A percentile compares a stretch with the other conserved stretches of the same genome.
Conservation (phyloP, 2,797 vertebrate genomes). For the Carapus acus region DNA sequence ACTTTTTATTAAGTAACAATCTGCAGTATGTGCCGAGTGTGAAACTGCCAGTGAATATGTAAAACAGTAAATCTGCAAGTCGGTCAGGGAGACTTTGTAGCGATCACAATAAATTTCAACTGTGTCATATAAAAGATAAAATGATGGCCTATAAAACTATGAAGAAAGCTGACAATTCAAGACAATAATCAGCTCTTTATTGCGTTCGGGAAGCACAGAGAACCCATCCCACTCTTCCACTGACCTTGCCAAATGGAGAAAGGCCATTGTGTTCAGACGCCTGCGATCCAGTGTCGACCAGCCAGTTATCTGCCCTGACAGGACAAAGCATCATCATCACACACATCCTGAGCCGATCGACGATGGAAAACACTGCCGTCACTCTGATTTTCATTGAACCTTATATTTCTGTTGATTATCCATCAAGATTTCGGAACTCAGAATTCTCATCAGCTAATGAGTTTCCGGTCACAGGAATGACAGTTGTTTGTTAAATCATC, state of each 20-base stretch:
- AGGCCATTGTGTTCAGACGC: slow-evolving; percentile 72
- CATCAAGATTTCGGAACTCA: too few species aligned
- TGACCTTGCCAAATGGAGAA: slow-evolving; percentile 84
- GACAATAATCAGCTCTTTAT: slow-evolving; percentile 12
- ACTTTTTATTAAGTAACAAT: too few species aligned
- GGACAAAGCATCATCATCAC: background rate
- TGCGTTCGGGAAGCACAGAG: background rate
- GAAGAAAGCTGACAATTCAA: background rate
- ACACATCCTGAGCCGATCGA: too few species aligned
- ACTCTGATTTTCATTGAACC: too few species aligned
- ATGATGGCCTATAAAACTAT: background rate
- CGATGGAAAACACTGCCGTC: too few species aligned
- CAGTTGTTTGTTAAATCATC: background rate
- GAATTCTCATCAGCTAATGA: too few species aligned
- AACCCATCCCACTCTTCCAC: slow-evolving; percentile 11
- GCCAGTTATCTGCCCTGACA: slow-evolving; percentile 90
- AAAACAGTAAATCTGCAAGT: too few species aligned
- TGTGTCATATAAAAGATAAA: too few species aligned
- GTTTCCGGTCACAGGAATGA: background rate
- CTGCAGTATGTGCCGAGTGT: too few species aligned
- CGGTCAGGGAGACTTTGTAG: too few species aligned
- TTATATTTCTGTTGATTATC: too few species aligned
- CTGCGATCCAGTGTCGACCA: slow-evolving; percentile 72
- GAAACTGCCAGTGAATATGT: too few species aligned
- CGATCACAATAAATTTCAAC: slow-evolving; percentile 3